Evolutionary conservation across 2,113 vertebrate species (phyloP).

Genomic region (Baryphthengus martii): DNA sequence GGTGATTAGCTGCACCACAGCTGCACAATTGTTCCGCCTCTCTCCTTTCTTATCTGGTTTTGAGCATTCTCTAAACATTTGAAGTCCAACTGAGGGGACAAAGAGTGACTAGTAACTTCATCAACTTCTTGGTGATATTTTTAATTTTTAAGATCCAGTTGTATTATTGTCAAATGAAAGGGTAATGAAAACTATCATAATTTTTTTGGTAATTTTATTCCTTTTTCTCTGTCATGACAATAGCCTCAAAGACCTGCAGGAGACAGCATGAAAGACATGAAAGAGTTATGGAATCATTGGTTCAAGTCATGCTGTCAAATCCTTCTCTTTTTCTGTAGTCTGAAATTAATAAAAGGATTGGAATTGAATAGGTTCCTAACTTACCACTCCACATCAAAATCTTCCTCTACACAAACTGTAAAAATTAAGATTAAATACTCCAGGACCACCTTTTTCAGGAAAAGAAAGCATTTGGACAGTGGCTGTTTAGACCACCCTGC

Average conservation of each 20-base stretch:
- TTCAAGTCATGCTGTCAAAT: background rate
- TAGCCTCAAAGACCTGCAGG: background rate
- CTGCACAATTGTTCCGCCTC: background rate
- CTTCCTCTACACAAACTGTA: background rate
- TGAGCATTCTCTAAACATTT: background rate
- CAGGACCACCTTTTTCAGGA: background rate
- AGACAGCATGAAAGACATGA: slow-evolving; percentile 28
- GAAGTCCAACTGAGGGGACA: background rate
- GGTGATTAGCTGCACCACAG: background rate
- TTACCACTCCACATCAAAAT: background rate
- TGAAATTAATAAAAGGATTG: slow-evolving; percentile 4
- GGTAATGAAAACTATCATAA: background rate
- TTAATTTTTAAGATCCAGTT: background rate
- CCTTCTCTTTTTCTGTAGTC: background rate
- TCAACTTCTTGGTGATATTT: background rate
- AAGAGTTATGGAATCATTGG: background rate
- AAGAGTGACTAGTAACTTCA: background rate
- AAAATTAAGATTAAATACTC: slow-evolving; percentile 1
- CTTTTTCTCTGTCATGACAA: background rate
- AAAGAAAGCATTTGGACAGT: background rate
- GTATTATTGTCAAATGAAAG: background rate
- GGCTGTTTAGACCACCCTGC: background rate
- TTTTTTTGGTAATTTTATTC: background rate
- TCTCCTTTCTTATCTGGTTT: background rate
- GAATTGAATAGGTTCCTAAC: background rate